A percentile compares a stretch with the other conserved stretches of the same genome.
Evolutionary conservation across 2,113 vertebrate species (phyloP).

Genomic region (Xiphophorus hellerii): DNA sequence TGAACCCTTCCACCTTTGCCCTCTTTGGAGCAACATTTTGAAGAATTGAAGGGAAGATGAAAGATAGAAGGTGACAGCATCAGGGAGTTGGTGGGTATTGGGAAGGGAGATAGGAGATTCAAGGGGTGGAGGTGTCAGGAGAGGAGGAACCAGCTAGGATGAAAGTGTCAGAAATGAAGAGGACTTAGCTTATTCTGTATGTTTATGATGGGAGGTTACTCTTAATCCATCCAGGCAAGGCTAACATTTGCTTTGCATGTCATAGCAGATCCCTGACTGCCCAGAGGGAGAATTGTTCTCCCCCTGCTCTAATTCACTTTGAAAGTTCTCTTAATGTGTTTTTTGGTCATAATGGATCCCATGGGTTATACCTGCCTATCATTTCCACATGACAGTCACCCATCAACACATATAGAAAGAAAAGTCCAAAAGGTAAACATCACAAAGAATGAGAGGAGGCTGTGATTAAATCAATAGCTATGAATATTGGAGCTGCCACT

Average conservation of each 20-base stretch:
- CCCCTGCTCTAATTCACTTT: conserved; percentile 62
- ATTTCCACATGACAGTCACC: conserved; percentile 26
- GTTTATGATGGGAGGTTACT: conserved; percentile 53
- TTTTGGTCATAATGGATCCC: conserved; percentile 61
- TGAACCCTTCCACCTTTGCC: conserved; percentile 26
- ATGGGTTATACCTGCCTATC: conserved; percentile 55
- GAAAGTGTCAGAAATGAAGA: conserved; percentile 39
- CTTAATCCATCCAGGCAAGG: conserved; percentile 55
- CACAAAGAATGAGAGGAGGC: conserved; percentile 22
- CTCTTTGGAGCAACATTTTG: conserved; percentile 28
- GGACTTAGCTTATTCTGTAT: not conserved
- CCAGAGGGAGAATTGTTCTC: conserved; percentile 49
- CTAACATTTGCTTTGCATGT: conserved; percentile 66
- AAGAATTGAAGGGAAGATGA: conserved; percentile 44
- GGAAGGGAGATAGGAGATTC: conserved; percentile 6
- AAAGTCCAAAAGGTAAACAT: not conserved
- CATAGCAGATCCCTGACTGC: conserved; percentile 62
- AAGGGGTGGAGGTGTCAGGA: conserved; percentile 27
- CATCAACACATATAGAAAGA: not conserved
- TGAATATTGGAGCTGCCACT: conserved; percentile 44
- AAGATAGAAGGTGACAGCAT: conserved; percentile 54
- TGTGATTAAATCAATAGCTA: conserved; percentile 30
- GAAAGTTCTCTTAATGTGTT: conserved; percentile 70
- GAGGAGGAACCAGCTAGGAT: conserved; percentile 38
- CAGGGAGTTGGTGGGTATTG: conserved; percentile 25